Base-by-base conservation (phyloP, 2,113 vertebrate species). In the Panthera leo region DNA sequence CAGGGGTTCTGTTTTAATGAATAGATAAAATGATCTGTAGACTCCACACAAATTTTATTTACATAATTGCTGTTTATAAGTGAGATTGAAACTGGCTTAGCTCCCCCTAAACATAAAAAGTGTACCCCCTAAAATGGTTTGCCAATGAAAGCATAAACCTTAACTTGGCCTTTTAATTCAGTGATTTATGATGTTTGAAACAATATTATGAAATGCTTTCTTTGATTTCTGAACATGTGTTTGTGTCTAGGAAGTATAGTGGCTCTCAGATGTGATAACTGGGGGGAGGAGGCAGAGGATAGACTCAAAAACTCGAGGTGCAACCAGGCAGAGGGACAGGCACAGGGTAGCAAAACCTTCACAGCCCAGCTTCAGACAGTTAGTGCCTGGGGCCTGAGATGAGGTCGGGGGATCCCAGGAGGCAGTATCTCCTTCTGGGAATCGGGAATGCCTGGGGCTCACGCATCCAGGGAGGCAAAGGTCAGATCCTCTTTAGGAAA, bases 151-250 rank as follows among this genome's bases (percentile, higher is more conserved):
- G 34, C 61, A 71, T 94, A 79, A 79, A 79, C 45, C 79, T 85
- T 88, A 91, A 76, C 36, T 94, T 93, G 65, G 88, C 29, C 71
- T 93, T 94, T 93, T 93, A 96, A 65, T 94, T 45, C 19, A 75
- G 29, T 87, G 31, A 80, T 86, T 95, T 85, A 39, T 89, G 53
- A 45, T 91, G 51, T 90, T 93, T 29, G 14, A 93, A 91, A 15
- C 42, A 19, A 31, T 85, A 34, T 51, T 85, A 63, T 89, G 53
- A 79, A 78, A 92, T 78, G n/a, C 31, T 83, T 84, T 61, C 36
- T 88, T 86, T 97, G 31, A 94, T 90, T 97, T 92, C 21, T 90
- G 68, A 86, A 83, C 71, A n/a, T 51, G 61, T 91, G 25, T 83
- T 90, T 82, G 16, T 89, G 48, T 70, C 45, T 95, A 91, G 48